Conservation (phyloP, 64 coral and sea anemone species). For the Trachythela sp. region DNA sequence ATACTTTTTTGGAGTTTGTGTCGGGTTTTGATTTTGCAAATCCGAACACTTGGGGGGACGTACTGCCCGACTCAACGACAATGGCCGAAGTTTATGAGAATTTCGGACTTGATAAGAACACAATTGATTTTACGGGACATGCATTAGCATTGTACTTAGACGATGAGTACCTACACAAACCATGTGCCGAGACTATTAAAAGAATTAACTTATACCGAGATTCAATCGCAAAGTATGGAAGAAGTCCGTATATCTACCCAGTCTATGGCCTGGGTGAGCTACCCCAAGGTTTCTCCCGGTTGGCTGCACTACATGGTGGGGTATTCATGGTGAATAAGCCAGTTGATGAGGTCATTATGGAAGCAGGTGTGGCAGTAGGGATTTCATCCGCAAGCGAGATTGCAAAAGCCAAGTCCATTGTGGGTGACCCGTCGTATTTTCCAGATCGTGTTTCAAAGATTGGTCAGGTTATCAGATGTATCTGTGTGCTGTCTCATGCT, state of each 20-base stretch:
- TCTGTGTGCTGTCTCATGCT: slow-evolving; percentile 44
- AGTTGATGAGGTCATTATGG: slow-evolving; percentile 48
- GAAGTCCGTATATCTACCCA: slow-evolving; percentile 72
- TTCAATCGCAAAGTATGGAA: slow-evolving; percentile 52
- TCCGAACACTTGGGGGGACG: slow-evolving; percentile 54
- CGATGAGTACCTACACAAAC: slow-evolving; percentile 63
- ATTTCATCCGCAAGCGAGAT: slow-evolving; percentile 63
- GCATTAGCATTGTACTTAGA: slow-evolving; percentile 68
- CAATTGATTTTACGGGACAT: slow-evolving; percentile 73
- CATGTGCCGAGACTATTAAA: slow-evolving; percentile 62
- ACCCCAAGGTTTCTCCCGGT: slow-evolving; percentile 69
- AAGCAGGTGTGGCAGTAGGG: slow-evolving; percentile 50
- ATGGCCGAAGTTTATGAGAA: slow-evolving; percentile 76
- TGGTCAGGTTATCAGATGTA: slow-evolving; percentile 71
- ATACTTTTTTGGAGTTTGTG: slow-evolving; percentile 64
- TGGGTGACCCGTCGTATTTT: slow-evolving; percentile 87
- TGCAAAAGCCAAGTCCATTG: slow-evolving; percentile 61
- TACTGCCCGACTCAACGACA: slow-evolving; percentile 51
- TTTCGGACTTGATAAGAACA: slow-evolving; percentile 69
- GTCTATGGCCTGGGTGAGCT: slow-evolving; percentile 82
- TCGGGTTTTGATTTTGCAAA: slow-evolving; percentile 38
- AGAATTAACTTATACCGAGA: slow-evolving; percentile 78
- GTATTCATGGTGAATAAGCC: slow-evolving; percentile 75
- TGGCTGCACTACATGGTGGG: slow-evolving; percentile 70
- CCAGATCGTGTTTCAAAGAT: slow-evolving; percentile 52